Evolutionary conservation across 2,113 vertebrate genomes (phyloP), one percentile per base, ranked within the genome.

Genomic region (Antigone vipio): DNA sequence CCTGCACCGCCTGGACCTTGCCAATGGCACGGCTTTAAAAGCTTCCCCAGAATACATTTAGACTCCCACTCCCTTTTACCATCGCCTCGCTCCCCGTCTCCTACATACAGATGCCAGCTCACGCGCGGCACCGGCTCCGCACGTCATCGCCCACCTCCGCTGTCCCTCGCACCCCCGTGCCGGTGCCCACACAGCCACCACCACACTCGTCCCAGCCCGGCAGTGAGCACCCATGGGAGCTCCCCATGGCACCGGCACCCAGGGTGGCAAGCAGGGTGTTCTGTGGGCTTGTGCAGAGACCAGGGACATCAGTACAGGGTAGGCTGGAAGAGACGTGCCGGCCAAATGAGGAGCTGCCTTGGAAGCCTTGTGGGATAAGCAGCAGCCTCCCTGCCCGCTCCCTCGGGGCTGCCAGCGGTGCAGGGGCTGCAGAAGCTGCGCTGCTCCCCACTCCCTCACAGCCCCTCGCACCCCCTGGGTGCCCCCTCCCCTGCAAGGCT

Each of bases 71-170:
- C 93, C 63, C 63, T n/a, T 67, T 68, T 6, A 6, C 62, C 66
- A 26, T 35, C n/a, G 35, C 94, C 82, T 58, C 66, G 1, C 66
- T 92, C 42, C 85, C 78, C 35, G 0, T 68, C 96, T 96, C 95
- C 96, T 44, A 84, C 95, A 86, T 22, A 29, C 93, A 91, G 93
- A 16, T 84, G 80, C 93, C 96, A 95, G 95, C 95, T 96, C 95
- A 96, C 40, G 32, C 5, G 40, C 34, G 3, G 72, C 12, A 60
- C 92, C n/a, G 10, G 96, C 93, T 96, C 89, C 30, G 13, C 86
- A 11, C 92, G 93, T 96, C 93, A 92, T n/a, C 45, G 49, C 93
- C 95, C 93, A 89, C 93, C 93, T 77, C 95, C 87, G 6, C 87
- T 42, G 89, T 74, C 89, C 92, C 75, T 68, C 3, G 13, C 26